These are phyloP conservation scores for Spicauda simplicius DNA, from an alignment of 2,888 invertebrate species.

Conservation along the genomic window DNA sequence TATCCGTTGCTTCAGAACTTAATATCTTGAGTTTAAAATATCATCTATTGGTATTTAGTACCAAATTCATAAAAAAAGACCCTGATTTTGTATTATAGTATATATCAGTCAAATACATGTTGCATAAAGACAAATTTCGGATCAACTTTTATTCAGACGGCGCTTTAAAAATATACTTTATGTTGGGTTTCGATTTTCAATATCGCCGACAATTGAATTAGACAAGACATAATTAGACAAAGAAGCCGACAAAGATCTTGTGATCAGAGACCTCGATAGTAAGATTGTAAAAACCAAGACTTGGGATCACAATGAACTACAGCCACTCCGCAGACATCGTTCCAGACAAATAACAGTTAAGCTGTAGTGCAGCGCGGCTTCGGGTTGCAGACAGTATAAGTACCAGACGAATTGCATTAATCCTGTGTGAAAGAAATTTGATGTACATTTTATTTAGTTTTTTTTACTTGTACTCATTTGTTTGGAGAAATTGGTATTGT, in stretches of 20 bases:
- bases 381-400: neutral
- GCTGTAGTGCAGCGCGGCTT: neutral
- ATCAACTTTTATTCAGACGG: no score
- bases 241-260: neutral
- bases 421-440: neutral
- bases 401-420: neutral
- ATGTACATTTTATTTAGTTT: no score
- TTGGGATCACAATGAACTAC: neutral
- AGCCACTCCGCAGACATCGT: neutral
- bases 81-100: no score
- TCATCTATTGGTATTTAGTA: no score
- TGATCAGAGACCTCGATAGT: neutral
- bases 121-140: no score
- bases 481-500: neutral
- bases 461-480: neutral
- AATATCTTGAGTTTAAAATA: no score
- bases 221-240: neutral
- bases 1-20: no score
- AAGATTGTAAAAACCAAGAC: neutral
- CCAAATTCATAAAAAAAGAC: no score
- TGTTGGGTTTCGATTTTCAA: neutral
- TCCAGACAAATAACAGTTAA: neutral
- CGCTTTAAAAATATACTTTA: no score
- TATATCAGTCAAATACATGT: no score
- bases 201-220: neutral